phyloP scores from a whole-genome alignment of 2,797 vertebrate genomes.

The Takifugu rubripes region DNA sequence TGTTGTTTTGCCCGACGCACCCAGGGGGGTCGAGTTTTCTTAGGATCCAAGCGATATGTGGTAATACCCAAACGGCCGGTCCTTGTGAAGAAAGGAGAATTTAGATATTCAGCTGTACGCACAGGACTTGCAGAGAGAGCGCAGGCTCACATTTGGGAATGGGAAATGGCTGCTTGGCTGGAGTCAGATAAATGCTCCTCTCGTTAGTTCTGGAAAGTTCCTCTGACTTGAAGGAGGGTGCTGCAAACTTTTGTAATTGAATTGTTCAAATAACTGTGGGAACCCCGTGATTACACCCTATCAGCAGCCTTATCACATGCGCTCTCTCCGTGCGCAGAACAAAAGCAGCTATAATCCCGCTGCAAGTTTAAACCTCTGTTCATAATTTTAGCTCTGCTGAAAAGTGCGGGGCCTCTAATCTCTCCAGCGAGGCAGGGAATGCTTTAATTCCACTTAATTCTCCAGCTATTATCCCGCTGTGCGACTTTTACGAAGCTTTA shows the following conservation, averaged over 20 bases:
- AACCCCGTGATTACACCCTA: slow-evolving; percentile 53
- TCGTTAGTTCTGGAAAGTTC: not conserved
- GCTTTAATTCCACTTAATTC: slow-evolving; percentile 63
- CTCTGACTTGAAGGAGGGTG: not conserved
- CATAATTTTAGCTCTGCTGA: slow-evolving; percentile 42
- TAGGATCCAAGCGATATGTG: no score
- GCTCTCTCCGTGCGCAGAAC: slow-evolving; percentile 44
- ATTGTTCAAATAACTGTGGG: slow-evolving; percentile 52
- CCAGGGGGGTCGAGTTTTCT: no score
- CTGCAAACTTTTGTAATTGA: slow-evolving; percentile 40
- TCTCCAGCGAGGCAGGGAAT: slow-evolving; percentile 39
- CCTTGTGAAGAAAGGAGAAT: no score
- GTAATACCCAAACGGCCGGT: no score
- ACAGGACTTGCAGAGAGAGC: no score
- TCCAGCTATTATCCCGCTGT: slow-evolving; percentile 49
- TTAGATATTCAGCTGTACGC: no score
- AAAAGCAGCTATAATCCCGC: slow-evolving; percentile 56
- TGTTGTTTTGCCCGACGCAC: no score
- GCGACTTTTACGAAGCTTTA: slow-evolving; percentile 45
- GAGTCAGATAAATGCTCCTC: not conserved
- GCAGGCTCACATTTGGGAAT: no score
- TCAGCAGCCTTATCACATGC: slow-evolving; percentile 53
- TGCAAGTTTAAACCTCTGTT: slow-evolving; percentile 51
- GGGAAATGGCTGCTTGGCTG: no score
- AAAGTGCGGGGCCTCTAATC: slow-evolving; percentile 49